Conservation (phyloP, 2,888 invertebrate species). For the Lochmaea capreae region DNA sequence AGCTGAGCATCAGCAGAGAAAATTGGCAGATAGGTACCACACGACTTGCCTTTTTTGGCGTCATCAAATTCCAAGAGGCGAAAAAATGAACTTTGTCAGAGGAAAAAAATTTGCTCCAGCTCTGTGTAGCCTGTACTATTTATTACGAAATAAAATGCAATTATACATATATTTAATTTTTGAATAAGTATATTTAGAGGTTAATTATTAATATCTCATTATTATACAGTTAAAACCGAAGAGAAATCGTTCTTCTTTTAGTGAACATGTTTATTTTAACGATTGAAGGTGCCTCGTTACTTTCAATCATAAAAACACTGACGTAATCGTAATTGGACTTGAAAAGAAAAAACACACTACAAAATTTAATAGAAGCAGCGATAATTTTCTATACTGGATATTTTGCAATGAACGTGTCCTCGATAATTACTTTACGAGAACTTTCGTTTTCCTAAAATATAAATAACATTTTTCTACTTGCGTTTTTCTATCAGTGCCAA, state of each 20-base stretch:
- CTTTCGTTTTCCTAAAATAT: not conserved
- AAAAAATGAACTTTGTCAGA: not conserved
- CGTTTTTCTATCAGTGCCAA: too few relatives aligned
- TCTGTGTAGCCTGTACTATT: not conserved
- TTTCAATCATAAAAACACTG: conserved; percentile 2
- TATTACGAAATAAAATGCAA: not conserved
- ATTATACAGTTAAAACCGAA: not conserved
- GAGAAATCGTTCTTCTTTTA: conserved; percentile 3
- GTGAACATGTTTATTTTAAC: not conserved
- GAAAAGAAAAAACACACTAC: not conserved
- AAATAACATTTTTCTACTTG: not conserved
- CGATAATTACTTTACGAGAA: not conserved
- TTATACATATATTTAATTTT: not conserved
- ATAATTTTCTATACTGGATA: too few relatives aligned
- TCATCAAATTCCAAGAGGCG: too few relatives aligned
- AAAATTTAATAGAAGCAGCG: not conserved
- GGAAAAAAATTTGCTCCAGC: too few relatives aligned
- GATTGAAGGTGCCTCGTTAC: not conserved
- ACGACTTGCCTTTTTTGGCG: too few relatives aligned
- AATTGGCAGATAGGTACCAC: too few relatives aligned
- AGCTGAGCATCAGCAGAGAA: too few relatives aligned
- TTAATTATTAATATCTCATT: not conserved
- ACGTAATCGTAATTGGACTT: not conserved
- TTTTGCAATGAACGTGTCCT: not conserved
- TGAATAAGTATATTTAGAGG: not conserved